Base-by-base conservation (phyloP, 1,140 invertebrate genomes). In the Idris sp. region DNA sequence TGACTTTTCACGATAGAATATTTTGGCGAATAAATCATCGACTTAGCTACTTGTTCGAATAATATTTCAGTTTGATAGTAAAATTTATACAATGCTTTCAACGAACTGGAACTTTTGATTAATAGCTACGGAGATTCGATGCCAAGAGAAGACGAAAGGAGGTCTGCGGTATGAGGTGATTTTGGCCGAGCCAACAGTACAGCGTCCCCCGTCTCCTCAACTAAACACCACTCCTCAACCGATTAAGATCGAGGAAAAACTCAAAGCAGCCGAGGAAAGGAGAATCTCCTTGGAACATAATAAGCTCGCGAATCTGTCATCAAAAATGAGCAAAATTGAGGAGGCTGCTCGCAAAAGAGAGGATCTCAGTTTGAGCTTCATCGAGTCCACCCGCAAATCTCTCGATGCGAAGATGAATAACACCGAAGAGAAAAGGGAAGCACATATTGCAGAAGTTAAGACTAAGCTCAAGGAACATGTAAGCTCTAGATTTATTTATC, bases 101-200 rank as follows among this genome's bases (percentile, higher is more conserved):
- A n/a, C n/a, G n/a, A n/a, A n/a, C n/a, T n/a, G n/a, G n/a, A n/a
- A 31, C 4, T 31, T 31, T 56, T 22, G 3, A 28, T 36, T 8
- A 15, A 18, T 61, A 96, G 94, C 94, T 48, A 96, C 94, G 78
- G 94, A 96, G 86, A 95, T 96, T 76, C 90, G 94, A 80, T 95
- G 94, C 89, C 93, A 95, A 85, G 95, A 96, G 88, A 94, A 95
- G 86, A 93, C 92, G 11, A 93, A 95, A 82, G 96, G 96, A 28
- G 96, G 96, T 19, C 84, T 97, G 35, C 93, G 95, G 78, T 98
- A 96, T 89, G 96, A 98, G 87, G 95, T 97, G 77, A 97, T 98
- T 79, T 87, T 98, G 73, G 94, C 95, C 35, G 95, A 97, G 79
- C 95, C 96, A 10, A 89, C 90, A 25, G 89, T 87, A 33, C 94